Evolutionary conservation across 2,113 vertebrate species (phyloP).

Genomic region (Turdus rufiventris): DNA sequence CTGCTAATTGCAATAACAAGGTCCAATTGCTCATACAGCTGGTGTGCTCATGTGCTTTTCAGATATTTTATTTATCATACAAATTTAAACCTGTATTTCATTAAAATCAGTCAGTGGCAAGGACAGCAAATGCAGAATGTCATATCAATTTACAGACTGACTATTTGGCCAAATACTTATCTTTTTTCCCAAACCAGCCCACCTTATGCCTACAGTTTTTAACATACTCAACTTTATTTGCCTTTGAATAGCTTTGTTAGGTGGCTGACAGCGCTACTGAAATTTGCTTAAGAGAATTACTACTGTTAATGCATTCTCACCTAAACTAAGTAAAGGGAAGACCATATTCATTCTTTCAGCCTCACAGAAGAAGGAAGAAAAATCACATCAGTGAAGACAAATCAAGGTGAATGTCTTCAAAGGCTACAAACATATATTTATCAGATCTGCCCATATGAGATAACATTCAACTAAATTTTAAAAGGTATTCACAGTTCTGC

Average conservation of each 20-base stretch:
- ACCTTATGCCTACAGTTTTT: not conserved
- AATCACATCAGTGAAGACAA: not conserved
- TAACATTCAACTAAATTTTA: not conserved
- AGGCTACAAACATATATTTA: not conserved
- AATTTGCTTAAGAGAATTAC: not conserved
- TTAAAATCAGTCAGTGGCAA: conserved; percentile 11
- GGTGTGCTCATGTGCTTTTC: not conserved
- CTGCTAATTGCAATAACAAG: not conserved
- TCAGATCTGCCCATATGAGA: not conserved
- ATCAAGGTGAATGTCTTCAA: not conserved
- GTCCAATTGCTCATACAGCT: not conserved
- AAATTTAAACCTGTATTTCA: conserved; percentile 45
- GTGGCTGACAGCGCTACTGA: not conserved
- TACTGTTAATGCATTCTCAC: not conserved
- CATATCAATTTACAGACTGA: not conserved
- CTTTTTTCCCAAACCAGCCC: not conserved
- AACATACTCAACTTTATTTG: not conserved
- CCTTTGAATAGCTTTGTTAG: not conserved
- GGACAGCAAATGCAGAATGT: not conserved
- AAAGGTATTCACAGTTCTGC: not conserved
- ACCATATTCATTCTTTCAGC: not conserved
- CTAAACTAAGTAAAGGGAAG: not conserved
- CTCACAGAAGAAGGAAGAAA: not conserved
- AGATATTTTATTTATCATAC: not conserved
- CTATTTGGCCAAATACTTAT: not conserved